A percentile compares a stretch with the other conserved stretches of the same genome.
phyloP scores from a whole-genome alignment of 2,113 vertebrate species.

The Tapirus terrestris region DNA sequence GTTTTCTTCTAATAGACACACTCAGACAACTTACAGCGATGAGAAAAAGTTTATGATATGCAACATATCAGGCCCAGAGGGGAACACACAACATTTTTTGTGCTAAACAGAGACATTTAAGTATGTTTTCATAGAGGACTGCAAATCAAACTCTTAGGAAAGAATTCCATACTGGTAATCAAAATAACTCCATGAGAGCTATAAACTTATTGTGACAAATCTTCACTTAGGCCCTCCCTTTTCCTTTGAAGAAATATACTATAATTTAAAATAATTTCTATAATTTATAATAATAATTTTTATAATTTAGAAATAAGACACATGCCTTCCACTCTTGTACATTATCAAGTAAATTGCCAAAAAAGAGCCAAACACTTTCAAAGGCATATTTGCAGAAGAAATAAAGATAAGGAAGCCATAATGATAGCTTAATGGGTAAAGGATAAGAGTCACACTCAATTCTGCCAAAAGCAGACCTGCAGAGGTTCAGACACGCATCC shows the following conservation, averaged over 20 bases:
- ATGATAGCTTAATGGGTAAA: conserved; percentile 84
- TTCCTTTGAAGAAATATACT: conserved; percentile 52
- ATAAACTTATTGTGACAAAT: conserved; percentile 19
- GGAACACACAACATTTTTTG: not conserved
- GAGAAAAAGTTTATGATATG: conserved; percentile 5
- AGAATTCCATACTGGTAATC: conserved; percentile 36
- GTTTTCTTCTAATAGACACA: not conserved
- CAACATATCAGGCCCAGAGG: not conserved
- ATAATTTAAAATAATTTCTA: conserved; percentile 31
- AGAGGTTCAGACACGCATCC: conserved; percentile 77
- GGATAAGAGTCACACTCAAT: conserved; percentile 81
- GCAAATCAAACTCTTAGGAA: conserved; percentile 12
- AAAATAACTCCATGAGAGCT: conserved; percentile 31
- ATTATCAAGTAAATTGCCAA: conserved; percentile 81
- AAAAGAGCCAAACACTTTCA: conserved; percentile 79
- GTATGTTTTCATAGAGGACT: not conserved
- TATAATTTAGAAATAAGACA: conserved; percentile 61
- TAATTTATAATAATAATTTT: too few species aligned
- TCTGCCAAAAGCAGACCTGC: conserved; percentile 82
- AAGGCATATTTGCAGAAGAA: conserved; percentile 83
- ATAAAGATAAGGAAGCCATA: conserved; percentile 83
- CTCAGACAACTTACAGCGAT: not conserved
- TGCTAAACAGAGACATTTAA: not conserved
- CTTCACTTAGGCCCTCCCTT: conserved; percentile 40
- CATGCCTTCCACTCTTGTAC: conserved; percentile 50